Evolutionary conservation across 2,888 invertebrate species (phyloP), one percentile per base, ranked within the genome.

Genomic region (Trypoxylon attenuatum): DNA sequence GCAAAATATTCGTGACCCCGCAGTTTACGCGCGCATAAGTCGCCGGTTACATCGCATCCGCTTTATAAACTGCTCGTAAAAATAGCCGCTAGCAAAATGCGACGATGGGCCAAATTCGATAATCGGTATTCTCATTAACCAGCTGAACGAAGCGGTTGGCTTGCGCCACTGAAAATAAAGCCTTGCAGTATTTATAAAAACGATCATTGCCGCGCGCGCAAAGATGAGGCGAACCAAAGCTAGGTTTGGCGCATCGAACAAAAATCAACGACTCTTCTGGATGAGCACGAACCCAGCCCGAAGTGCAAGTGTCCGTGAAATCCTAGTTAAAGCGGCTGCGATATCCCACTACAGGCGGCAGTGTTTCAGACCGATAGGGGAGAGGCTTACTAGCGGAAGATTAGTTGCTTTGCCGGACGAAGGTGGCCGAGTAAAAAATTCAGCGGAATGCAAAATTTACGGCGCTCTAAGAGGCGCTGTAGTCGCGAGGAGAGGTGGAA

Each of bases 121-220:
- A 33, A 49, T 38, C 29, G 43, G 49, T 65, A 63, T 25, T 27
- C 52, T 52, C 41, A 47, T 56, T 52, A 65, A 42, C n/a, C n/a
- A 38, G 56, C 18, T 56, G 1, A 18, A 38, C 47, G 39, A 57
- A 66, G 63, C 46, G 56, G 47, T 19, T 42, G 47, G 47, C 45
- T 53, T 39, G 49, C 10, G 52, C 15, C 45, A 45, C 25, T 39
- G 25, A n/a, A 42, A 51, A 55, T 27, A 47, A 16, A 25, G 42
- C 25, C 46, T 38, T 41, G 45, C 51, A 13, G n/a, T 38, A 13
- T 38, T n/a, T 25, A 18, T 47, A 21, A 29, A 47, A 43, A 43
- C 47, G 27, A 29, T 21, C 27, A 23, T 13, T 49, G 46, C n/a
- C n/a, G n/a, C n/a, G n/a, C n/a, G n/a, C n/a, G n/a, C n/a, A n/a